Conservation (phyloP, 1,140 invertebrate species). For the Drusus annulatus region DNA sequence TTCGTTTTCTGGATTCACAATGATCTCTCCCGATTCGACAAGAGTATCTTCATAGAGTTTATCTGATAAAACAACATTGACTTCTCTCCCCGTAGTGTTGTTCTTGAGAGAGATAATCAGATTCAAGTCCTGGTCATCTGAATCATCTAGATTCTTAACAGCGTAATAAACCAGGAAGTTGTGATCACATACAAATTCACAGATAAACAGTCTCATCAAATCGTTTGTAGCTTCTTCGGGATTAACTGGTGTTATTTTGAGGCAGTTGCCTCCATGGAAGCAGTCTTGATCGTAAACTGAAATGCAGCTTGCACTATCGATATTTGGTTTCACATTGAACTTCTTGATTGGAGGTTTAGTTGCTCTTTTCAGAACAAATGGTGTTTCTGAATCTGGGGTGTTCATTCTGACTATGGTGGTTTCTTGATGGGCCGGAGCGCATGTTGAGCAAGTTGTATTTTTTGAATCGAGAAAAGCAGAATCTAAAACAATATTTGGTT, state of each 20-base stretch:
- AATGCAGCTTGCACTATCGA: conserved; percentile 29
- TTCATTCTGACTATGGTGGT: neutral
- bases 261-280: conserved; percentile 51
- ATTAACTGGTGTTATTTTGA: conserved; percentile 50
- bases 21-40: neutral
- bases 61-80: conserved; percentile 27
- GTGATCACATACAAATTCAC: conserved; percentile 50
- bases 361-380: neutral
- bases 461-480: neutral
- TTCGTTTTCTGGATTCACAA: conserved; percentile 37
- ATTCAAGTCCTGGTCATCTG: conserved; percentile 44
- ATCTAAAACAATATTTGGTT: neutral
- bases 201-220: conserved; percentile 43
- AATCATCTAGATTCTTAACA: conserved; percentile 24
- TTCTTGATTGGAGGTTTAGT: conserved; percentile 10
- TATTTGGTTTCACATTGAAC: conserved; percentile 28
- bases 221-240: neutral
- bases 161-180: conserved; percentile 54
- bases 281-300: conserved; percentile 47
- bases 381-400: neutral
- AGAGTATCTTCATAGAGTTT: neutral
- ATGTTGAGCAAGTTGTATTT: neutral
- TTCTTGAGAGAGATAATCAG: conserved; percentile 46
- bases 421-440: neutral
- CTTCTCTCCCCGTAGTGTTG: conserved; percentile 32